These are phyloP conservation scores for Ornithoptera alexandrae DNA, from an alignment of 2,888 invertebrate genomes.

Conservation along the genomic window DNA sequence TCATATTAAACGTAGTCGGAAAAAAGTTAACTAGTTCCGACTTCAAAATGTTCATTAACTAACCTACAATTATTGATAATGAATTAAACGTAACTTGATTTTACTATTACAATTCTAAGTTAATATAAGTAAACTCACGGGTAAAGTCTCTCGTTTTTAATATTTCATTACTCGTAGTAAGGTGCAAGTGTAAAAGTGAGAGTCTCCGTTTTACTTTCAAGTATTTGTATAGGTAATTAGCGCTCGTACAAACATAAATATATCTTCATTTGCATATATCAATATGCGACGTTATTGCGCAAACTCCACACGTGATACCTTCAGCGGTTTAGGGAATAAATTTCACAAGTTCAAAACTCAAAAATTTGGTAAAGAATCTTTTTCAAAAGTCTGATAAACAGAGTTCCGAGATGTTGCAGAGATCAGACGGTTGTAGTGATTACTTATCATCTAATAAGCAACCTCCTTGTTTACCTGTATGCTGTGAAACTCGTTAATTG, in stretches of 20 bases:
- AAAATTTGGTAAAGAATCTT: no score
- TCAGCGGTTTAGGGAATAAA: neutral
- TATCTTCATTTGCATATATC: slow-evolving; percentile 33
- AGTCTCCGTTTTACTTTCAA: slow-evolving; percentile 31
- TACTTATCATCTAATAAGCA: no score
- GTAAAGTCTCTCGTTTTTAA: slow-evolving; percentile 10
- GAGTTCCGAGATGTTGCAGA: no score
- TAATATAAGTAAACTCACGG: neutral
- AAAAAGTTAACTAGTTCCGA: no score
- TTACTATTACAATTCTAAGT: neutral
- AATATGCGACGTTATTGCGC: slow-evolving; percentile 2
- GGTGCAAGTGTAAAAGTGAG: slow-evolving; percentile 19
- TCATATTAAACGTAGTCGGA: no score
- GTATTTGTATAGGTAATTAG: slow-evolving; percentile 40
- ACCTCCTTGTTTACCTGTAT: no score
- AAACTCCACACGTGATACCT: neutral
- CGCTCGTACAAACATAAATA: slow-evolving; percentile 30
- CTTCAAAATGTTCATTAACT: no score
- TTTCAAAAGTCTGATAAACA: no score
- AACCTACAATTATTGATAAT: no score
- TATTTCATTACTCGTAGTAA: slow-evolving; percentile 26
- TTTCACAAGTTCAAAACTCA: no score
- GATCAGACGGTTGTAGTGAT: no score
- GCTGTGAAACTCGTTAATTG: no score
- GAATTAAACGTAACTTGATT: neutral